phyloP scores from a whole-genome alignment of 2,797 vertebrate species.

The Parotocinclus haroldoi region DNA sequence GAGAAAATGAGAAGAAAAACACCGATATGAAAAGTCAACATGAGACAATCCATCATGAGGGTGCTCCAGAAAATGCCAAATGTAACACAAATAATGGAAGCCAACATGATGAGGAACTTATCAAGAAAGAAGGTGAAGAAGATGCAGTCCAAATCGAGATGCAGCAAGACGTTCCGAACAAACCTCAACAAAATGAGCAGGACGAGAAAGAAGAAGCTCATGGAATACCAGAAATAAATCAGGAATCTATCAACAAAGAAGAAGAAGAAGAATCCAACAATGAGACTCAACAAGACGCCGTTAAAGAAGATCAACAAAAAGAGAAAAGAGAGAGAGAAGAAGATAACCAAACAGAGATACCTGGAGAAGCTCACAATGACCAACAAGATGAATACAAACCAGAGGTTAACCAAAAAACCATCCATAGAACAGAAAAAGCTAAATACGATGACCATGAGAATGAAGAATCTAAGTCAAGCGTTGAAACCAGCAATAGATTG shows the following conservation, averaged over 20 bases:
- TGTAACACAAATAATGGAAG: too few relatives aligned
- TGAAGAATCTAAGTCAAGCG: not conserved
- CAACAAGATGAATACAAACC: constrained; percentile 17
- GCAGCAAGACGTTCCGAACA: too few relatives aligned
- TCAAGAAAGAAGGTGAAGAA: too few relatives aligned
- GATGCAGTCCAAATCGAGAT: too few relatives aligned
- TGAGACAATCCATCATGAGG: too few relatives aligned
- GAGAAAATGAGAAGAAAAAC: too few relatives aligned
- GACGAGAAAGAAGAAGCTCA: not conserved
- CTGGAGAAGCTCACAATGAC: too few relatives aligned
- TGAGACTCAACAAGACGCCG: constrained; percentile 7
- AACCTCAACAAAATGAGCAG: not conserved
- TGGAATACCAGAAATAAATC: not conserved
- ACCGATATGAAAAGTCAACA: not conserved
- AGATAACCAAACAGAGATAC: too few relatives aligned
- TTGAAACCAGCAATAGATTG: not conserved
- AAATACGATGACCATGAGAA: constrained; percentile 1
- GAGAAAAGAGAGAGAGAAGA: not conserved
- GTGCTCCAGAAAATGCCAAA: too few relatives aligned
- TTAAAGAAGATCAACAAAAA: constrained; percentile 8
- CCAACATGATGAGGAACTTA: too few relatives aligned
- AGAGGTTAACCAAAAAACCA: constrained; percentile 13
- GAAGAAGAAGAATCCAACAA: constrained; percentile 19
- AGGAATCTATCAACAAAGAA: not conserved
- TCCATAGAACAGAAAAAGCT: constrained; percentile 2